phyloP scores from a whole-genome alignment of 1,140 invertebrate species.

The Trissolcus basalis region DNA sequence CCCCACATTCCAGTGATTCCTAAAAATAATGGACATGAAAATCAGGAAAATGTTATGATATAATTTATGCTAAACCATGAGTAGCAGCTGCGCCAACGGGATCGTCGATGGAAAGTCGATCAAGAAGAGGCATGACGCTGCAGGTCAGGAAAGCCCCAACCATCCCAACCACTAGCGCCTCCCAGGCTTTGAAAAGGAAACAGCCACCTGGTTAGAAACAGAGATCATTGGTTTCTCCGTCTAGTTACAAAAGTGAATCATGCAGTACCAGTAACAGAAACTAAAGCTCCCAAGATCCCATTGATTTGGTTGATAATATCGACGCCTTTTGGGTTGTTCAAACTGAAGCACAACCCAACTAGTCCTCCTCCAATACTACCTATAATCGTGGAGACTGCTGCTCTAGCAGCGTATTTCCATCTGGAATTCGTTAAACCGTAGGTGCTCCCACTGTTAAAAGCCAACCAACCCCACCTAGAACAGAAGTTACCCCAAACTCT shows the following conservation, averaged over 20 bases:
- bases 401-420: slow-evolving; percentile 92
- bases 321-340: slow-evolving; percentile 83
- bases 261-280: slow-evolving; percentile 86
- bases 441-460: slow-evolving; percentile 94
- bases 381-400: slow-evolving; percentile 92
- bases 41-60: no score
- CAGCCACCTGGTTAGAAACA: slow-evolving; percentile 82
- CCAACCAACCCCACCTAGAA: slow-evolving; percentile 90
- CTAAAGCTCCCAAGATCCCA: slow-evolving; percentile 89
- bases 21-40: slow-evolving; percentile 55
- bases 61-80: slow-evolving; percentile 78
- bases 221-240: not conserved
- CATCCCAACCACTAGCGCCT: slow-evolving; percentile 88
- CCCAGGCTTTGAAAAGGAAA: slow-evolving; percentile 90
- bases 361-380: slow-evolving; percentile 91
- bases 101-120: slow-evolving; percentile 88
- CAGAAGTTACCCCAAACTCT: not conserved
- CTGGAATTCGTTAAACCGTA: slow-evolving; percentile 85
- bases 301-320: slow-evolving; percentile 92
- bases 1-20: slow-evolving; percentile 80
- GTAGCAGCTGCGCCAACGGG: slow-evolving; percentile 93
- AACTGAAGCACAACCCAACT: slow-evolving; percentile 82
- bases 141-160: slow-evolving; percentile 87
- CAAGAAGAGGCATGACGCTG: slow-evolving; percentile 83
- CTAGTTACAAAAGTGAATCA: not conserved